phyloP scores from a whole-genome alignment of 2,113 vertebrate species.

The Tinamus guttatus region DNA sequence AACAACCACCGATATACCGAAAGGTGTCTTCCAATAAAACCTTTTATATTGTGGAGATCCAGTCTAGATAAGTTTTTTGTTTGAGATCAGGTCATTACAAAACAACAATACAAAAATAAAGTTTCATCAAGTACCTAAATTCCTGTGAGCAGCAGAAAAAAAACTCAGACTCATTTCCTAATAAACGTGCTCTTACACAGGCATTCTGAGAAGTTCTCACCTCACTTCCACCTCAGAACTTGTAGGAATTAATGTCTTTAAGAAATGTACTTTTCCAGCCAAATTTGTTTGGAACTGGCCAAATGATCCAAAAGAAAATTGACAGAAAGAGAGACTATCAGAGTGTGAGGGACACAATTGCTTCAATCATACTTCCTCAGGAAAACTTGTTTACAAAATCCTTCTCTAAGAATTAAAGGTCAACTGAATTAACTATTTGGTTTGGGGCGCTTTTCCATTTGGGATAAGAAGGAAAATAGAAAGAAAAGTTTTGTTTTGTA shows the following conservation, averaged over 20 bases:
- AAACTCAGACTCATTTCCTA: background rate
- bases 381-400: background rate
- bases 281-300: background rate
- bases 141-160: background rate
- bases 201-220: background rate
- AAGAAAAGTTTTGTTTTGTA: accelerated
- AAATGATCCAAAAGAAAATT: background rate
- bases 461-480: background rate
- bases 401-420: background rate
- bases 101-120: accelerated
- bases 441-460: background rate
- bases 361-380: background rate
- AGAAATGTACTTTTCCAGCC: background rate
- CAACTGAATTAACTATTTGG: background rate
- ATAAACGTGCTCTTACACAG: background rate
- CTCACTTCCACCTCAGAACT: background rate
- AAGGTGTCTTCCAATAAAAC: background rate
- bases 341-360: background rate
- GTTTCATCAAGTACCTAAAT: background rate
- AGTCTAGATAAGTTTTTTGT: background rate
- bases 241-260: background rate
- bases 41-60: background rate
- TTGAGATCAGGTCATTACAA: background rate
- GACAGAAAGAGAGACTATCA: accelerated
- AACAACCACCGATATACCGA: background rate